Conservation (phyloP, 2,888 invertebrate species). For the Fissipunctia ypsillon region DNA sequence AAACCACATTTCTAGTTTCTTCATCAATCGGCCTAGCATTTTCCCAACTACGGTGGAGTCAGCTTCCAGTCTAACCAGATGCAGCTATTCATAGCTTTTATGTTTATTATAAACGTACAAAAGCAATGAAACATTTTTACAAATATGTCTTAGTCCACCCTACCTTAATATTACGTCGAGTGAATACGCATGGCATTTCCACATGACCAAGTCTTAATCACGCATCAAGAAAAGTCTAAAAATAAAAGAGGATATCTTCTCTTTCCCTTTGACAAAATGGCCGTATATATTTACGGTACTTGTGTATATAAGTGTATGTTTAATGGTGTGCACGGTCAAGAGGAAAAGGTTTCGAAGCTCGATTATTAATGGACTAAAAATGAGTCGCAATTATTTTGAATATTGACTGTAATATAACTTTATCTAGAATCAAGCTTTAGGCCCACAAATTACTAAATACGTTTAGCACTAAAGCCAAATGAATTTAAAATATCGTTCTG, state of each 20-base stretch:
- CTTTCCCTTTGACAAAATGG: conserved; percentile 10
- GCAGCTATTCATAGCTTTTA: neutral
- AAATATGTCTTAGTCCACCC: conserved; percentile 6
- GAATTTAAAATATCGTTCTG: too few species aligned
- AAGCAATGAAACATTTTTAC: conserved; percentile 14
- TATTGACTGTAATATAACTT: too few species aligned
- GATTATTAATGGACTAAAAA: too few species aligned
- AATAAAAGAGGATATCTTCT: conserved; percentile 18
- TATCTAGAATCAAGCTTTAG: too few species aligned
- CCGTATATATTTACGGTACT: conserved; percentile 26
- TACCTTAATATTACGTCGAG: conserved; percentile 13
- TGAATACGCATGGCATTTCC: conserved; percentile 36
- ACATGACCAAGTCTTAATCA: conserved; percentile 41
- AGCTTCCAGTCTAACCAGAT: too few species aligned
- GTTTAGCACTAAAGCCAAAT: too few species aligned
- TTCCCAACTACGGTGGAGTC: too few species aligned
- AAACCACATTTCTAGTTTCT: neutral
- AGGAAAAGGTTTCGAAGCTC: too few species aligned
- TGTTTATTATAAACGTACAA: neutral
- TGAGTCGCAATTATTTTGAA: too few species aligned
- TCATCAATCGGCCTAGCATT: neutral
- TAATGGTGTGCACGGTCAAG: conserved; percentile 8
- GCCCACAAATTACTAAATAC: too few species aligned
- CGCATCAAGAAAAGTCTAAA: conserved; percentile 34
- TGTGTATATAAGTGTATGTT: conserved; percentile 22